Evolutionary conservation across 1,140 invertebrate genomes (phyloP), one percentile per base, ranked within the genome.

Genomic region (Asbolus verrucosus): DNA sequence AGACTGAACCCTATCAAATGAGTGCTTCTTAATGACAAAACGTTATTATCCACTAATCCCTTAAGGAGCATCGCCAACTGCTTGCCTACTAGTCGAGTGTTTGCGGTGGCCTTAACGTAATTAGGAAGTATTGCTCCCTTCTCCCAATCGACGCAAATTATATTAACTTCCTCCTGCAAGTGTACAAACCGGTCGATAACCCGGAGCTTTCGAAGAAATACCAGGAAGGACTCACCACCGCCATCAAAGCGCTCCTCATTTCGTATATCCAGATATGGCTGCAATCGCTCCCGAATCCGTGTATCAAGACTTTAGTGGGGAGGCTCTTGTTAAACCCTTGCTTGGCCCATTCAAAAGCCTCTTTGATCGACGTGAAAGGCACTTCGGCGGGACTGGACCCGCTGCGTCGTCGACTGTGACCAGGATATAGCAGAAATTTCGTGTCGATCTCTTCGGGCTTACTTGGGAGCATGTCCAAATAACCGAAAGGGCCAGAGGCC

Each of bases 121-220:
- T 96, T 96, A 0, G 96, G 96, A 74, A 97, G 88, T 0, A 89
- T 87, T 1, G 95, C 94, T 0, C 96, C 96, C 16, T 90, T 91
- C 71, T 94, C 93, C 96, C 96, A 98, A 79, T 98, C 94, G 1
- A 98, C 94, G 76, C 94, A 94, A 18, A 98, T 91, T 0, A 96
- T 90, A 79, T 96, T 96, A 71, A 91, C 90, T 76, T 95, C 91
- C 82, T 92, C 92, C 94, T 95, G 80, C 8, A 83, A 81, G 68
- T 36, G 6, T n/a, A 11, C 11, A 36, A 36, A 60, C 24, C 8
- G 24, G 24, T 50, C 43, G 43, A 36, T 36, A 11, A 36, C 3
- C 2, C 33, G 33, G n/a, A 6, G 11, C 3, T 11, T 36, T 36
- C 2, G 11, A n/a, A 36, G 33, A n/a, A n/a, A 2, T 27, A 27